Evolutionary conservation across 1,140 invertebrate species (phyloP), one percentile per base, ranked within the genome.

Genomic region (Arion vulgaris): DNA sequence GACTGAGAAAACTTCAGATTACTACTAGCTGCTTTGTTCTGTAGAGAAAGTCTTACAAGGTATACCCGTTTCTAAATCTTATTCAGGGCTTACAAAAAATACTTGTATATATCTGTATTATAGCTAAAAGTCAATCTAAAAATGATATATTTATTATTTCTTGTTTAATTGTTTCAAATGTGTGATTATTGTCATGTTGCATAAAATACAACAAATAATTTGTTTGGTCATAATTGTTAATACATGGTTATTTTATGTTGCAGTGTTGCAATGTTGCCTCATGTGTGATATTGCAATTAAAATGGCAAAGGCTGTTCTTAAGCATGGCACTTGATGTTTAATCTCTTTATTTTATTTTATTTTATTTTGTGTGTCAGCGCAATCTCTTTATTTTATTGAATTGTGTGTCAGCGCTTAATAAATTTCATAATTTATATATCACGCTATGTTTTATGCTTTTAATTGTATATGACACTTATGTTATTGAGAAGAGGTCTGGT

Each of bases 401-500:
- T 57, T 2, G 23, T n/a, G 26, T 57, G 19, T 57, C 9, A 9
- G 23, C 23, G 5, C 26, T 57, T 57, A 57, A 57, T 57, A 57
- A 57, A 57, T 57, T 57, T 57, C 45, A 57, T 57, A 57, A 19
- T 57, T 57, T 57, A 57, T 57, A 57, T 57, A 57, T 57, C 53
- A 15, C 26, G 2, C 53, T 57, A 5, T 57, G 53, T 57, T 45
- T 15, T 57, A 23, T 57, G 53, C 53, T 57, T 23, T 5, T 5
- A 23, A 2, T 57, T 57, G 15, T 9, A 23, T 57, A 23, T 57
- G 23, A n/a, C 5, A 15, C 23, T 57, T 19, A 4, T 57, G 19
- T 57, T 57, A 23, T 23, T 57, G 53, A 23, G 15, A 19, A 49
- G 19, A 11, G 9, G 9, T 49, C 19, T 49, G 45, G 45, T 19